Evolutionary conservation across 1,140 invertebrate genomes (phyloP).

Genomic region (Temnothorax curvispinosus): DNA sequence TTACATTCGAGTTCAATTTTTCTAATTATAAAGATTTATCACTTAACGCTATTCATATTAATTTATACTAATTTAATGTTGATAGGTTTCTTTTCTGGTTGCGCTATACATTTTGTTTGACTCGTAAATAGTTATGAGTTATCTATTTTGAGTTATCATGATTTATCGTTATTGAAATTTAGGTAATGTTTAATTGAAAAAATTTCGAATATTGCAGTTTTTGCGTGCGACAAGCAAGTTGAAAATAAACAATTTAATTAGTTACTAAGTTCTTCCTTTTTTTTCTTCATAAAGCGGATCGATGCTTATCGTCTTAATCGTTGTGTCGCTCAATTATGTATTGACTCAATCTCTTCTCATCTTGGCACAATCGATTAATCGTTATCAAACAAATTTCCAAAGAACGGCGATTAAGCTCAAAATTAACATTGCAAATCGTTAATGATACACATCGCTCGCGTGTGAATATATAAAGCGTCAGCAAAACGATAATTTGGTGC

Average conservation of each 20-base stretch:
- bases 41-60: background rate
- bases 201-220: background rate
- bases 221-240: background rate
- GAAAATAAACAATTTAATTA: background rate
- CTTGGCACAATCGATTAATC: slow-evolving; percentile 36
- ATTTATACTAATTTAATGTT: background rate
- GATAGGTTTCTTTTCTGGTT: background rate
- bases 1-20: background rate
- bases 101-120: background rate
- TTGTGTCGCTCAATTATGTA: slow-evolving; percentile 15
- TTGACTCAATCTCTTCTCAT: slow-evolving; percentile 44
- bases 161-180: background rate
- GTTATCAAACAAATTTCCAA: slow-evolving; percentile 42
- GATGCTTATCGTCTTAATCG: slow-evolving; percentile 29
- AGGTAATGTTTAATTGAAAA: background rate
- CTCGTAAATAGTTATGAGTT: background rate
- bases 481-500: slow-evolving; percentile 28
- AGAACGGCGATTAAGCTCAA: slow-evolving; percentile 17
- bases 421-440: slow-evolving; percentile 24
- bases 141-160: background rate
- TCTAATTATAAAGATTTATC: background rate
- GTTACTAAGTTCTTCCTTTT: background rate
- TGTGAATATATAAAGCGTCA: background rate
- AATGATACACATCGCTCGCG: slow-evolving; percentile 29
- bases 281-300: background rate